Percentiles rank a stretch among this genome's conserved stretches.
phyloP scores from a whole-genome alignment of 1,140 invertebrate species.

The Antheraea pernyi region DNA sequence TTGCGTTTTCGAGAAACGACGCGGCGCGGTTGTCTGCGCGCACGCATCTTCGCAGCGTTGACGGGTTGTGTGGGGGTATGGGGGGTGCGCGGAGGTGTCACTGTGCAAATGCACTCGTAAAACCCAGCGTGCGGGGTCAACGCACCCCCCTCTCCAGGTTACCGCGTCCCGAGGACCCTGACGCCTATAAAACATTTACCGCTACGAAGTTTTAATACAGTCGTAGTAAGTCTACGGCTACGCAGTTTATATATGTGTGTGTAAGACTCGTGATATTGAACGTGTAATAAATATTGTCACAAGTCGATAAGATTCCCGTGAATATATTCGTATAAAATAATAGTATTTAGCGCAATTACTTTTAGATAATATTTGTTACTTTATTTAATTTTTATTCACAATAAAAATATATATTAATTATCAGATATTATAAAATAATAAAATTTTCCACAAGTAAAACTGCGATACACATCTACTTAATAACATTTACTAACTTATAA shows the following conservation, averaged over 20 bases:
- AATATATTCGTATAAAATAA: too few relatives aligned
- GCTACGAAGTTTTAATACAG: conserved; percentile 54
- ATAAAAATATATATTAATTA: too few relatives aligned
- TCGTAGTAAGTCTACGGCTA: conserved; percentile 25
- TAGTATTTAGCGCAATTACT: too few relatives aligned
- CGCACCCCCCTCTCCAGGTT: conserved; percentile 46
- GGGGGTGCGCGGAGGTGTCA: conserved; percentile 49
- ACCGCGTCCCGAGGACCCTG: conserved; percentile 35
- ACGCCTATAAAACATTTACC: conserved; percentile 53
- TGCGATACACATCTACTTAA: too few relatives aligned
- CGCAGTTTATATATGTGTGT: background rate
- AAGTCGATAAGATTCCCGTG: too few relatives aligned
- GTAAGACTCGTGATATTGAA: background rate
- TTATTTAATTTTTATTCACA: too few relatives aligned
- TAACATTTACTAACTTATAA: too few relatives aligned
- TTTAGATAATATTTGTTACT: too few relatives aligned
- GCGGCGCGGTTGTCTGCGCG: conserved; percentile 29
- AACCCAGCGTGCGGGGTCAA: conserved; percentile 61
- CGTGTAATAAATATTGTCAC: too few relatives aligned
- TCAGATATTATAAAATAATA: too few relatives aligned
- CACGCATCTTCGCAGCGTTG: conserved; percentile 41
- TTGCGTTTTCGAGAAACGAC: conserved; percentile 42
- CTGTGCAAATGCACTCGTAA: conserved; percentile 73
- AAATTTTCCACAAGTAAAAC: too few relatives aligned
- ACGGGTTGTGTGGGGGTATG: conserved; percentile 20